phyloP scores from a whole-genome alignment of 2,797 vertebrate genomes.

The Rhincodon typus region DNA sequence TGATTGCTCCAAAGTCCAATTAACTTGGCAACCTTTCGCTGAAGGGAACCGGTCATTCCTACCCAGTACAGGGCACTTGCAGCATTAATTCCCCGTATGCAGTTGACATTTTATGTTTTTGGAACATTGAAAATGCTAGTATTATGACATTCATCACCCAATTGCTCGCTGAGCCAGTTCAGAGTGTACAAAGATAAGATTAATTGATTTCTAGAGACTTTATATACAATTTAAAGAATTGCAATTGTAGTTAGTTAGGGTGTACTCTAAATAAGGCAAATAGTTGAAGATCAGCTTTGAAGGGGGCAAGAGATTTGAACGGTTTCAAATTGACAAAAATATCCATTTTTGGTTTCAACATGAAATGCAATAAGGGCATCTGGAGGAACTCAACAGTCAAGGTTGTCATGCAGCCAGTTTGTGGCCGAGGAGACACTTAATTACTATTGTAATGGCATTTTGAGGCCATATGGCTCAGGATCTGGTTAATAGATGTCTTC shows the following conservation, averaged over 20 bases:
- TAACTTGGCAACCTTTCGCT: not conserved
- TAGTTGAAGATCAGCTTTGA: not conserved
- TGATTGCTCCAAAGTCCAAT: not conserved
- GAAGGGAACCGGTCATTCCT: not conserved
- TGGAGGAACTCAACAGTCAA: not conserved
- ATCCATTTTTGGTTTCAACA: not conserved
- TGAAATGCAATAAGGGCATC: not conserved
- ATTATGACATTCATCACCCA: not conserved
- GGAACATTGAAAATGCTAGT: not conserved
- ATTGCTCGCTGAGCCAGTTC: not conserved
- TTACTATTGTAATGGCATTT: not conserved
- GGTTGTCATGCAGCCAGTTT: not conserved
- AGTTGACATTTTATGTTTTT: not conserved
- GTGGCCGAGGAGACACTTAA: not conserved
- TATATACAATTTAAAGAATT: not conserved
- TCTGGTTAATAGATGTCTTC: not conserved
- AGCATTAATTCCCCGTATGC: not conserved
- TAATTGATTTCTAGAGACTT: not conserved
- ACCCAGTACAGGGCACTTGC: not conserved
- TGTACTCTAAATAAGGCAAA: not conserved
- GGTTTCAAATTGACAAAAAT: not conserved
- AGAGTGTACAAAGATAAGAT: not conserved
- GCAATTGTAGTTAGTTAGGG: not conserved
- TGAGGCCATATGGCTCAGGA: slow-evolving; percentile 9
- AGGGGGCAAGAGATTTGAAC: not conserved